A percentile compares a stretch with the other conserved stretches of the same genome.
These are phyloP conservation scores for Salmo trutta DNA, from an alignment of 2,797 vertebrate species.

Conservation along the genomic window DNA sequence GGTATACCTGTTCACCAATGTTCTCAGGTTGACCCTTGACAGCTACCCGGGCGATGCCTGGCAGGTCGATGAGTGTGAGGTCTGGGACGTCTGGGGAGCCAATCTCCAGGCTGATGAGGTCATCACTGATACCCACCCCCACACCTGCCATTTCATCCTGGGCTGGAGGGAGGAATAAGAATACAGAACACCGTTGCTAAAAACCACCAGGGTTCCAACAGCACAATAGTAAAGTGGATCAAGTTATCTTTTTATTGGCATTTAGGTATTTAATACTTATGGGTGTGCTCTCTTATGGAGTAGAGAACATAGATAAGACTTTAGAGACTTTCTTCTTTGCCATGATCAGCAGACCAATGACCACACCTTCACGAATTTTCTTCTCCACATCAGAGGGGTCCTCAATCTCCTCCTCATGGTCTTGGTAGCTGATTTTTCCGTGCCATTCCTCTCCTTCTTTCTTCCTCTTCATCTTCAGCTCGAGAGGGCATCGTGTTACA, in stretches of 20 bases:
- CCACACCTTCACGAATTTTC: constrained; percentile 53
- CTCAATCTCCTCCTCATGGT: constrained; percentile 25
- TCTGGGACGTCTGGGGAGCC: constrained; percentile 81
- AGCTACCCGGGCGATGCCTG: constrained; percentile 85
- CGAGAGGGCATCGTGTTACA: constrained; percentile 78
- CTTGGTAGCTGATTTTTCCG: constrained; percentile 67
- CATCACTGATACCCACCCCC: constrained; percentile 73
- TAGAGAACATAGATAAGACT: no score
- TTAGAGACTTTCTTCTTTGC: no score
- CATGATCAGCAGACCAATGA: neutral
- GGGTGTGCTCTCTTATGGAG: no score
- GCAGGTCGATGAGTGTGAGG: constrained; percentile 89
- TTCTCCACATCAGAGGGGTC: constrained; percentile 52
- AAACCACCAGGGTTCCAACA: neutral
- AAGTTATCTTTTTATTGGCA: no score
- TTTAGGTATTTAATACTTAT: no score
- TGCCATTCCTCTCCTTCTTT: constrained; percentile 61
- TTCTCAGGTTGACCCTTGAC: constrained; percentile 82
- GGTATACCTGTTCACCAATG: constrained; percentile 79
- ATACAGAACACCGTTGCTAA: neutral
- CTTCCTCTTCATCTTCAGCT: constrained; percentile 75
- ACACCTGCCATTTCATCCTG: constrained; percentile 72
- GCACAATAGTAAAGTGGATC: neutral
- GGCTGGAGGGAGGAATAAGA: constrained; percentile 51
- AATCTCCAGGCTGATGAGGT: constrained; percentile 85